These are phyloP conservation scores for Halocaridina rubra DNA, from an alignment of 2,888 invertebrate species.

Conservation along the genomic window DNA sequence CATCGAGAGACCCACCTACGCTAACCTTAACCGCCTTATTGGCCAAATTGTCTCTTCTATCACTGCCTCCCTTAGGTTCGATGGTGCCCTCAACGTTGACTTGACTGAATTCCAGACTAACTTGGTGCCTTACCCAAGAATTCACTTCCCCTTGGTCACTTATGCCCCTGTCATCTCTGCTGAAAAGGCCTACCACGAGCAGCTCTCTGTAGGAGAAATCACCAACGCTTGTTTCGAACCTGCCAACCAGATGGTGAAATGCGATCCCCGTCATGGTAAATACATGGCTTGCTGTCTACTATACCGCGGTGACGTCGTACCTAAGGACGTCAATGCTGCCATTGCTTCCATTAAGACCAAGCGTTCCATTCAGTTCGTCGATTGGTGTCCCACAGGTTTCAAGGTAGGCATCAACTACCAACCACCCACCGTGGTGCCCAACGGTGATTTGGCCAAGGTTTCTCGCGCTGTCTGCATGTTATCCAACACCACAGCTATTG, in stretches of 20 bases:
- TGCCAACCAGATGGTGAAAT: not conserved
- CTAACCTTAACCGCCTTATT: constrained; percentile 86
- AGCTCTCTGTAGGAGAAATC: not conserved
- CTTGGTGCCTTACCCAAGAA: not conserved
- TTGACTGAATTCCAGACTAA: not conserved
- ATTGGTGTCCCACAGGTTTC: not conserved
- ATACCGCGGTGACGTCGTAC: constrained; percentile 72
- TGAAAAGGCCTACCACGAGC: not conserved
- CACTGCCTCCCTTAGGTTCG: constrained; percentile 66
- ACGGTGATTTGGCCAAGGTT: constrained; percentile 80
- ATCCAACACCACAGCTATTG: constrained; percentile 67
- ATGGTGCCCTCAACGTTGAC: not conserved
- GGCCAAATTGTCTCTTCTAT: constrained; percentile 73
- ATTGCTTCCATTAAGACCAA: constrained; percentile 83
- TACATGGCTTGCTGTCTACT: constrained; percentile 71
- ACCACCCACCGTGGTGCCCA: constrained; percentile 77
- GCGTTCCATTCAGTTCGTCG: constrained; percentile 38
- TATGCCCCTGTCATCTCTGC: not conserved
- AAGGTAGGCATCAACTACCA: constrained; percentile 67
- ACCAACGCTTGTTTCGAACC: not conserved
- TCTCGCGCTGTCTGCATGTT: constrained; percentile 71
- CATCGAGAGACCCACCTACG: constrained; percentile 85
- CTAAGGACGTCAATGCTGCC: constrained; percentile 74
- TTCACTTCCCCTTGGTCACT: not conserved
- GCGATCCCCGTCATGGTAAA: constrained; percentile 63